Conservation (phyloP, 2,888 invertebrate genomes). For the Agonopterix arenella region DNA sequence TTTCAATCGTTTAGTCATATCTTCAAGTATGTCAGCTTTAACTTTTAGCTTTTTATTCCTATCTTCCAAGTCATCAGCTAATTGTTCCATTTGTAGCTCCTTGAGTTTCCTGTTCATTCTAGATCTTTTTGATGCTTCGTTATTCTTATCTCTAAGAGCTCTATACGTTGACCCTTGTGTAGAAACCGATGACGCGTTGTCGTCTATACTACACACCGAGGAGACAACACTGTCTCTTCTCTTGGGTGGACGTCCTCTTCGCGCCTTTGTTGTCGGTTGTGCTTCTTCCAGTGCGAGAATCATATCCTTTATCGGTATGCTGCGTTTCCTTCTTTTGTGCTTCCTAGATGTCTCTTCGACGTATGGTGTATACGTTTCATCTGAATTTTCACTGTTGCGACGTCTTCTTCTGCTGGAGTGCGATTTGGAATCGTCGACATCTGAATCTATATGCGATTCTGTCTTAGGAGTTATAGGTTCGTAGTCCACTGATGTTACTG, state of each 20-base stretch:
- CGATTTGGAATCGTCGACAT: constrained; percentile 46
- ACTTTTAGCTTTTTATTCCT: constrained; percentile 80
- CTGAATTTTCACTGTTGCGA: constrained; percentile 61
- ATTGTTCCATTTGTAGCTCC: constrained; percentile 70
- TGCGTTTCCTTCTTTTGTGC: constrained; percentile 52
- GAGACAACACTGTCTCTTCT: constrained; percentile 64
- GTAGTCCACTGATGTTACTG: constrained; percentile 43
- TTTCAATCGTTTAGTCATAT: constrained; percentile 80
- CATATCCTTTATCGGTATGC: constrained; percentile 60
- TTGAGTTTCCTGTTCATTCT: constrained; percentile 82
- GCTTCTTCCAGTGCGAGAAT: constrained; percentile 58
- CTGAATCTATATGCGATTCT: constrained; percentile 60
- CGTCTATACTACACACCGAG: constrained; percentile 61
- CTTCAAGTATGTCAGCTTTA: constrained; percentile 81
- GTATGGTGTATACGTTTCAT: constrained; percentile 60
- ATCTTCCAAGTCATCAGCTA: constrained; percentile 75
- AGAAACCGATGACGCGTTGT: constrained; percentile 52
- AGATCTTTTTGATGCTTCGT: constrained; percentile 86
- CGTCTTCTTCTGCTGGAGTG: constrained; percentile 38
- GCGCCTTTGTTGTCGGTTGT: constrained; percentile 51
- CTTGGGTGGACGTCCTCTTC: constrained; percentile 76
- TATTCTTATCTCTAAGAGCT: constrained; percentile 85
- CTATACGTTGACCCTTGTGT: constrained; percentile 76
- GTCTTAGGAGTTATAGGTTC: constrained; percentile 61
- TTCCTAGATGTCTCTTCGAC: constrained; percentile 43